A percentile compares a stretch with the other conserved stretches of the same genome.
Evolutionary conservation across 2,888 invertebrate genomes (phyloP).

Genomic region (Luffia ferchaultella): DNA sequence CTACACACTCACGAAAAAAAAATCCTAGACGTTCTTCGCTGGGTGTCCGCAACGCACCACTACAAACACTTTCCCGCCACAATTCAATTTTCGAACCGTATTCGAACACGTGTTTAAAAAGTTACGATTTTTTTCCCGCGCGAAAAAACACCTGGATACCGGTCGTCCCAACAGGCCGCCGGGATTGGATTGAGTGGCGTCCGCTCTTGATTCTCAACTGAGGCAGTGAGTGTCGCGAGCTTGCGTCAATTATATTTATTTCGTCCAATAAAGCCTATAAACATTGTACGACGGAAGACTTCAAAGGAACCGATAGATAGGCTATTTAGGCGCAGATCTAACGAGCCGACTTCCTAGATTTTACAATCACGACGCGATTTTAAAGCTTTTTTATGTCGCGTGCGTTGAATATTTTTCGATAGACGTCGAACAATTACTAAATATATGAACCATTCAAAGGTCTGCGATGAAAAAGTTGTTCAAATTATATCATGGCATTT

Average conservation of each 20-base stretch:
- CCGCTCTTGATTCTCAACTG: slow-evolving; percentile 20
- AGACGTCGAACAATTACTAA: too few relatives aligned
- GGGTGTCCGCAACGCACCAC: slow-evolving; percentile 27
- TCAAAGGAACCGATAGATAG: slow-evolving; percentile 58
- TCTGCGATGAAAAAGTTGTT: too few relatives aligned
- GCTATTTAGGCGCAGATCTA: slow-evolving; percentile 1
- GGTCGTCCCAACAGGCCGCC: slow-evolving; percentile 51
- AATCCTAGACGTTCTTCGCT: slow-evolving; percentile 24
- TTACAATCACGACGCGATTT: too few relatives aligned
- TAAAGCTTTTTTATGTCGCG: too few relatives aligned
- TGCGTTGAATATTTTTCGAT: too few relatives aligned
- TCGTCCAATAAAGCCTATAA: slow-evolving; percentile 45
- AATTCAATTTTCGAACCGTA: slow-evolving; percentile 31
- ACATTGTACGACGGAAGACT: slow-evolving; percentile 36
- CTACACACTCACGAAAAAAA: slow-evolving; percentile 39
- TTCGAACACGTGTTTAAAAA: slow-evolving; percentile 14
- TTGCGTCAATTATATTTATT: slow-evolving; percentile 63
- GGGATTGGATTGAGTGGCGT: slow-evolving; percentile 55
- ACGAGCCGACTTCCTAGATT: neutral
- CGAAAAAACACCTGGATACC: slow-evolving; percentile 34
- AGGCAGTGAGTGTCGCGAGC: slow-evolving; percentile 13
- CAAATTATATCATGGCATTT: too few relatives aligned
- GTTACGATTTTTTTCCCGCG: slow-evolving; percentile 23
- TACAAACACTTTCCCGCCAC: slow-evolving; percentile 32
- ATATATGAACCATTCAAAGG: too few relatives aligned